These are phyloP conservation scores for Acromyrmex echinatior DNA, from an alignment of 1,140 invertebrate species.

Conservation along the genomic window DNA sequence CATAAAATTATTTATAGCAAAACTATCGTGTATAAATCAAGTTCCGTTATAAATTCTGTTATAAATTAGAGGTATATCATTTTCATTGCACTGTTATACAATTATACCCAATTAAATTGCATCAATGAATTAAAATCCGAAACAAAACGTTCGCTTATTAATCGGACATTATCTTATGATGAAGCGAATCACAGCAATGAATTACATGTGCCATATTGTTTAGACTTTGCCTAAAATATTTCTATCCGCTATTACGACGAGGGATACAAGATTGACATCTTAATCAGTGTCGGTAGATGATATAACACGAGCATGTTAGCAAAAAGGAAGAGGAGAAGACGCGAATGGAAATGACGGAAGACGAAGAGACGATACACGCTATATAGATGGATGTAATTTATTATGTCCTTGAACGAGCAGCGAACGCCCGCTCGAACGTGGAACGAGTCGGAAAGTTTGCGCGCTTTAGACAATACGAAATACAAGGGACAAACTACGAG, in stretches of 20 bases:
- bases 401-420: conserved; percentile 62
- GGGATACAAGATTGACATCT: conserved; percentile 46
- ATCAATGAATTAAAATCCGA: neutral
- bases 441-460: conserved; percentile 55
- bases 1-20: neutral
- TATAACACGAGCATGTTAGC: conserved; percentile 38
- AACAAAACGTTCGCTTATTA: neutral
- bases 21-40: neutral
- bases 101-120: neutral
- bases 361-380: conserved; percentile 52
- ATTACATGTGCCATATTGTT: neutral
- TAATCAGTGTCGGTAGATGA: conserved; percentile 52
- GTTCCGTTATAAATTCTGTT: neutral
- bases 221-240: neutral
- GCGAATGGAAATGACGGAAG: conserved; percentile 57
- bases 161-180: neutral
- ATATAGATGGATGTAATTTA: conserved; percentile 62
- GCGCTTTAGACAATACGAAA: conserved; percentile 50
- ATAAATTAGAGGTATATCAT: neutral
- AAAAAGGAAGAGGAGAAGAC: neutral
- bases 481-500: conserved; percentile 59
- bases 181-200: neutral
- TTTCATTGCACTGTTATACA: neutral
- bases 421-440: conserved; percentile 22
- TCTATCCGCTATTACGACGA: conserved; percentile 19